These are phyloP conservation scores for Sicus ferrugineus DNA, from an alignment of 2,888 invertebrate species.

Conservation along the genomic window DNA sequence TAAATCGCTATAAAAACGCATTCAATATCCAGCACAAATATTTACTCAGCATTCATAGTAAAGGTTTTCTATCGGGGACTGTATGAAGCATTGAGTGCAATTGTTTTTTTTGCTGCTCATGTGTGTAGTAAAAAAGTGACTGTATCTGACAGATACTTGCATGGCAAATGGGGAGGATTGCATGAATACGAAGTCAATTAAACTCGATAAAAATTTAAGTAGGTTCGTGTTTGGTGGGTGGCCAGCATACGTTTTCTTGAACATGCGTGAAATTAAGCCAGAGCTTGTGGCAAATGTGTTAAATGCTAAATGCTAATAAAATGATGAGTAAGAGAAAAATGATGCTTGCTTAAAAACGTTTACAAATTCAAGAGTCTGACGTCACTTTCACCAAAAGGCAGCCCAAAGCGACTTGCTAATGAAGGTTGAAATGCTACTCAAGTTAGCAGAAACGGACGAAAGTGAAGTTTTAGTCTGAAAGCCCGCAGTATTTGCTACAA, in stretches of 20 bases:
- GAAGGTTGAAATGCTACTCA: constrained; percentile 29
- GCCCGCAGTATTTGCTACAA: constrained; percentile 2
- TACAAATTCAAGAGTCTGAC: constrained; percentile 38
- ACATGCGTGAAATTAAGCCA: background rate
- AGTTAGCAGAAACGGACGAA: constrained; percentile 7
- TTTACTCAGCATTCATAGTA: constrained; percentile 22
- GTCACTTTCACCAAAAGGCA: constrained; percentile 56
- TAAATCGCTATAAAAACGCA: constrained; percentile 13
- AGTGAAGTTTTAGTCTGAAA: constrained; percentile 16
- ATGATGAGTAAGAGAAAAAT: constrained; percentile 21
- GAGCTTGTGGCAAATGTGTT: constrained; percentile 8
- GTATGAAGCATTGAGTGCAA: background rate
- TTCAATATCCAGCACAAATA: constrained; percentile 27
- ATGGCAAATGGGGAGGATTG: background rate
- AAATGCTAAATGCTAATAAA: constrained; percentile 26
- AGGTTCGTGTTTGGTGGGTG: background rate
- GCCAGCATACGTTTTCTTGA: too few relatives aligned
- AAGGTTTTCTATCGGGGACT: background rate
- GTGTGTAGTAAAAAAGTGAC: constrained; percentile 19
- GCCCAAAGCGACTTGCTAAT: constrained; percentile 60
- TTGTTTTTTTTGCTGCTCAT: background rate
- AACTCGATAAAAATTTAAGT: background rate
- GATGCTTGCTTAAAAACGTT: constrained; percentile 2
- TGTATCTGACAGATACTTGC: background rate
- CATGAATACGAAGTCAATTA: background rate